A percentile compares a stretch with the other conserved stretches of the same genome.
These are phyloP conservation scores for Mesembrinibis cayennensis DNA, from an alignment of 2,113 vertebrate species.

Conservation along the genomic window DNA sequence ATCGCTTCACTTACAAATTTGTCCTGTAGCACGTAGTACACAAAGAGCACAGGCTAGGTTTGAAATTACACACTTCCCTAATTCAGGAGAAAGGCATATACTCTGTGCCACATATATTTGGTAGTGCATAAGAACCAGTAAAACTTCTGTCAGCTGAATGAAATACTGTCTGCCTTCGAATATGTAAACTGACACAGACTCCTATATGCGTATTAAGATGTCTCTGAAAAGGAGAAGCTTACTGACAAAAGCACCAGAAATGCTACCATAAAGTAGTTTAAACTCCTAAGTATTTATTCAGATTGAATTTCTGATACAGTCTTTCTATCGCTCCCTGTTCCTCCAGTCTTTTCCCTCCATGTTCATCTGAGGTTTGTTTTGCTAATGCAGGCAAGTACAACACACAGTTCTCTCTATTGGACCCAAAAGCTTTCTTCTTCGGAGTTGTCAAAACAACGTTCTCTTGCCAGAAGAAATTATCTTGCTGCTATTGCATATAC, in stretches of 20 bases:
- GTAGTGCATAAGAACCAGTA: not conserved
- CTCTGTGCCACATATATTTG: not conserved
- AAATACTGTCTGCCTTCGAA: not conserved
- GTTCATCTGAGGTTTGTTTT: not conserved
- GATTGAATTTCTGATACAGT: not conserved
- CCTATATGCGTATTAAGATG: not conserved
- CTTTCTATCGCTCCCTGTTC: not conserved
- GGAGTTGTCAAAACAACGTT: constrained; percentile 57
- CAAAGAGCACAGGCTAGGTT: not conserved
- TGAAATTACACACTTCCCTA: not conserved
- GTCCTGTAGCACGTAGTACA: not conserved
- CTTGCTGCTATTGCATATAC: constrained; percentile 31
- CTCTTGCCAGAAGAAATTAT: constrained; percentile 56
- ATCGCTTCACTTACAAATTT: not conserved
- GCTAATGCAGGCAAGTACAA: constrained; percentile 26
- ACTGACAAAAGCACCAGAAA: not conserved
- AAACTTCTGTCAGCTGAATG: not conserved
- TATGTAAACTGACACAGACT: not conserved
- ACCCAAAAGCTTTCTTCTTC: constrained; percentile 36
- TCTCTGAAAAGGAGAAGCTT: not conserved
- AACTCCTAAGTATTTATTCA: not conserved
- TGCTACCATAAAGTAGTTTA: not conserved
- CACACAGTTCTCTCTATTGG: not conserved
- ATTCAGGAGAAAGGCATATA: not conserved
- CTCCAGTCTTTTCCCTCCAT: not conserved